Percentiles rank a stretch among this genome's conserved stretches.
These are phyloP conservation scores for Syngnathus typhle DNA, from an alignment of 2,113 vertebrate species.

Conservation along the genomic window DNA sequence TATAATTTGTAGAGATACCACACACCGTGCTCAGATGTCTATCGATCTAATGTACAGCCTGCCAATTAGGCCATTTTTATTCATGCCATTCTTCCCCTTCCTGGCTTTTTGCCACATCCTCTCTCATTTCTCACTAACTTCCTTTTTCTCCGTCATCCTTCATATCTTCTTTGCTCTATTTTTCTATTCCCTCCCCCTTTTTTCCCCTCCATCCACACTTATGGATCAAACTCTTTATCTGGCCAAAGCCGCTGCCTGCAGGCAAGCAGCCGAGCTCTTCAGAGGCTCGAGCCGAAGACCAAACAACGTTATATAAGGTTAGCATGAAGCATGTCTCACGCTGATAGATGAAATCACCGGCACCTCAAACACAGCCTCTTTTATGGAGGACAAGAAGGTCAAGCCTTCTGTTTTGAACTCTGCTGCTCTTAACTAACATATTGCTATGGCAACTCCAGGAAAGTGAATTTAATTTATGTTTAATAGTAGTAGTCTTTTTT, in stretches of 20 bases:
- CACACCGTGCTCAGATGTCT: conserved; percentile 44
- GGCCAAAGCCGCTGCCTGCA: conserved; percentile 62
- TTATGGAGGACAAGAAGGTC: conserved; percentile 37
- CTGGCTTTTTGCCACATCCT: conserved; percentile 14
- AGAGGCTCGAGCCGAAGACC: conserved; percentile 52
- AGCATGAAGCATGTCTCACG: conserved; percentile 56
- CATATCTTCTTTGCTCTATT: conserved; percentile 35
- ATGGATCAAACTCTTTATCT: conserved; percentile 71
- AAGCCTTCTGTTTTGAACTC: conserved; percentile 33
- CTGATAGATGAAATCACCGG: conserved; percentile 58
- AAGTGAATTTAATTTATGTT: conserved; percentile 14
- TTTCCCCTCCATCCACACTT: conserved; percentile 51
- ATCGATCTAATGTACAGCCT: conserved; percentile 60
- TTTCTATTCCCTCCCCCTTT: conserved; percentile 25
- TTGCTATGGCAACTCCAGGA: conserved; percentile 16
- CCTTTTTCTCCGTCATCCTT: conserved; percentile 4
- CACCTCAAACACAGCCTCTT: conserved; percentile 41
- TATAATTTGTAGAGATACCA: conserved; percentile 70
- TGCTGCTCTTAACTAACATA: conserved; percentile 30
- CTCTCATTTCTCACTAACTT: conserved; percentile 8
- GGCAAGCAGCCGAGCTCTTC: conserved; percentile 58
- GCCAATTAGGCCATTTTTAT: conserved; percentile 62
- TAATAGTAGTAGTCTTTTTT: conserved; percentile 12
- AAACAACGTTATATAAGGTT: conserved; percentile 64
- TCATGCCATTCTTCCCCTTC: conserved; percentile 10